Base-by-base conservation (phyloP, 1,140 invertebrate species). In the Anthonomus grandis region DNA sequence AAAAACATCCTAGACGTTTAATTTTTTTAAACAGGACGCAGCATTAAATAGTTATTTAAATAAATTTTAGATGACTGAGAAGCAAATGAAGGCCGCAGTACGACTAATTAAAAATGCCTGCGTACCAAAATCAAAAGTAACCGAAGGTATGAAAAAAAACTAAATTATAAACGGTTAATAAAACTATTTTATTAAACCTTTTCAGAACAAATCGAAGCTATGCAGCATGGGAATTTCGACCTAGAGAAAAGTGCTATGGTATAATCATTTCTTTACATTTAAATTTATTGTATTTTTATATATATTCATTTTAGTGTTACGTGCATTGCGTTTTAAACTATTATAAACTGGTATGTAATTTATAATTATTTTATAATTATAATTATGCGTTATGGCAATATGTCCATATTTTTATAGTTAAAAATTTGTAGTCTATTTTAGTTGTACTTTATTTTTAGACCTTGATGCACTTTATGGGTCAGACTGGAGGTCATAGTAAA, bases 91-190 rank as follows among this genome's bases (percentile, higher is more conserved):
- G 53, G 69, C 70, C 31, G 55, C 70, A 4, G 41, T 53, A 9
- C 69, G 68, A 52, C 44, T 72, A 31, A 64, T 74, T 27, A 63
- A 66, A 50, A 72, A 71, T 57, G 60, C 66, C 15, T 74, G 73
- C 41, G 57, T 65, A 53, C 64, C 71, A 4, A 74, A 73, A 69
- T 25, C 36, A 19, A 71, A 73, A 64, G 64, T 68, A n/a, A 62
- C 67, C 8, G 45, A 62, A 22, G 68, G 71, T 74, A 57, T 62
- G 12, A 4, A 4, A n/a, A 18, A 2, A 34, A 50, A 48, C 19
- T 45, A 46, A 45, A 44, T 8, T 39, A 27, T 25, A 18, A 44
- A 34, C 31, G 1, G 10, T 13, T 12, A 34, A 12, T 13, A 34
- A 34, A 34, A 13, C 31, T 34, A 13, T 34, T 34, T 2, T 12